Evolutionary conservation across 2,888 invertebrate genomes (phyloP).

Genomic region (Parnassius mnemosyne): DNA sequence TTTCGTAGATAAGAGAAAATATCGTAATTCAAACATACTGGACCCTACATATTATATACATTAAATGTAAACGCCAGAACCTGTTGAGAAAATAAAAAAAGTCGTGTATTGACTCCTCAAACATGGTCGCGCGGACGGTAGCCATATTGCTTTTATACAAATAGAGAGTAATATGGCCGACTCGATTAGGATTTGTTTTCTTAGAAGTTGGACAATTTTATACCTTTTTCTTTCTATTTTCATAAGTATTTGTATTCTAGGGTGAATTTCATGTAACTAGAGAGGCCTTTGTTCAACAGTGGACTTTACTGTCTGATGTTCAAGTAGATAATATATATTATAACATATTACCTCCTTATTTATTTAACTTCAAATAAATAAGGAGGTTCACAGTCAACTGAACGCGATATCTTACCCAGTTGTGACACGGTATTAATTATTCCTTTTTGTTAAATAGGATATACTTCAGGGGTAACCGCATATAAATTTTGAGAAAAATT

Average conservation of each 20-base stretch:
- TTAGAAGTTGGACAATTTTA: constrained; percentile 31
- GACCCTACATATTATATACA: constrained; percentile 15
- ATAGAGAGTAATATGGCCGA: constrained; percentile 46
- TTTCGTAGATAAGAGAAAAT: constrained; percentile 2
- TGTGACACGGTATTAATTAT: too few species aligned
- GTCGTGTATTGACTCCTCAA: constrained; percentile 36
- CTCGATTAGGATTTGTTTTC: constrained; percentile 31
- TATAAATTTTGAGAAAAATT: too few species aligned
- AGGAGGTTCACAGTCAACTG: too few species aligned
- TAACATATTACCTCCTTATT: too few species aligned
- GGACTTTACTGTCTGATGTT: too few species aligned
- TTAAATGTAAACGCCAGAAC: constrained; percentile 1
- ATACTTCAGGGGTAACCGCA: too few species aligned
- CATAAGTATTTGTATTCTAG: background rate
- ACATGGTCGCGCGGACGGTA: constrained; percentile 42
- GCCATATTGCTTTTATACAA: constrained; percentile 49
- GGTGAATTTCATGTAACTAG: too few species aligned
- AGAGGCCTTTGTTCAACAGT: too few species aligned
- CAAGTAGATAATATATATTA: too few species aligned
- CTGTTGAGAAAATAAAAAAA: constrained; percentile 22
- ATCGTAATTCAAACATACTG: constrained; percentile 14
- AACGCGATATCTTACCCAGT: too few species aligned
- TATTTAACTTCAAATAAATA: too few species aligned
- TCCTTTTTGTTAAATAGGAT: too few species aligned
- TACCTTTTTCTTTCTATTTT: background rate